phyloP scores from a whole-genome alignment of 2,888 invertebrate genomes.

The Calameuta pallipes region DNA sequence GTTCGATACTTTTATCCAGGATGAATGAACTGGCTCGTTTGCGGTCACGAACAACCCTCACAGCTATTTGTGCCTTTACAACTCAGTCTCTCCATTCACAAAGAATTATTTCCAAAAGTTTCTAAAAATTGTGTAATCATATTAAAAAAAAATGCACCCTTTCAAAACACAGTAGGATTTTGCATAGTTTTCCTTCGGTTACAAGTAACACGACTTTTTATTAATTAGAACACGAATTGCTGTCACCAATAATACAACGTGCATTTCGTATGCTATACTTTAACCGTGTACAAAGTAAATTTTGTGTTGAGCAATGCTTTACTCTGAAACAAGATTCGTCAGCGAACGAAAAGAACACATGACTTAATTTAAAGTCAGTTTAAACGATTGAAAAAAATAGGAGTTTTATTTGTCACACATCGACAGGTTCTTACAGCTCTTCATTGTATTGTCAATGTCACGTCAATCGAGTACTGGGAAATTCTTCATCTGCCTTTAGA shows the following conservation, averaged over 20 bases:
- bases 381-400: neutral
- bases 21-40: neutral
- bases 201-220: neutral
- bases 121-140: neutral
- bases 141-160: neutral
- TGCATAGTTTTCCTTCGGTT: neutral
- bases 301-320: neutral
- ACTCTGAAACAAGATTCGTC: neutral
- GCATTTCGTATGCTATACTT: neutral
- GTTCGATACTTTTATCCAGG: conserved; percentile 29
- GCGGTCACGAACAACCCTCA: neutral
- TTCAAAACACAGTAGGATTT: neutral
- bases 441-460: neutral
- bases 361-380: too few relatives aligned
- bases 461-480: neutral
- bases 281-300: neutral
- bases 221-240: neutral
- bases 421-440: neutral
- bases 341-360: too few relatives aligned
- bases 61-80: neutral
- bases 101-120: neutral
- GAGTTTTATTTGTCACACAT: neutral
- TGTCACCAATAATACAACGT: neutral
- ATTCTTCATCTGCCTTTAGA: neutral
- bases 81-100: neutral